Base-by-base conservation (phyloP, 2,888 invertebrate species). In the Noctua janthina region DNA sequence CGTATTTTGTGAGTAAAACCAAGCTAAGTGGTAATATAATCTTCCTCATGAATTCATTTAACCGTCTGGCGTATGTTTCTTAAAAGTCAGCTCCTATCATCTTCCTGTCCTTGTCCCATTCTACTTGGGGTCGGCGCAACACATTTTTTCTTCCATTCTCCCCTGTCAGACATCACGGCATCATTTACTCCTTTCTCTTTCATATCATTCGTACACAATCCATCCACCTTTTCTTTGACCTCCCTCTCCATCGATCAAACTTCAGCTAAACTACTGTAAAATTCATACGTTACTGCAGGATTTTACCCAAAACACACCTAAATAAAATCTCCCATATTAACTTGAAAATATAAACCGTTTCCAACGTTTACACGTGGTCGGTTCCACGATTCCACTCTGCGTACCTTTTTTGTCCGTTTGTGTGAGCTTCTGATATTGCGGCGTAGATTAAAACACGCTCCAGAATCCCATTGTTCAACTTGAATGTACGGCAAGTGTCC, bases 381-480 rank as follows among this genome's bases (percentile, higher is more conserved):
- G 74, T 74, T 68, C 68, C 85, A 79, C 74, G 79, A 70, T 74
- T 79, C 64, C 46, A 79, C n/a, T 70, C 56, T 20, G 54, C 46
- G 79, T 68, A 67, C 70, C 75, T 78, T 87, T 84, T 79, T 88
- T 78, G 72, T 72, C 39, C 51, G 72, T 78, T 76, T 81, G 81
- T 84, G 76, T 68, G 81, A 75, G 87, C 62, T 81, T 76, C 70
- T 78, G 76, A 86, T 83, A 76, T 80, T 81, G 88, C 67, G 76
- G 88, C 75, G 78, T 74, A 75, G 82, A 87, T 88, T 87, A 83
- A 86, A 87, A 83, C 68, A 74, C 68, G 88, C 76, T 86, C 68
- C 70, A 77, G 72, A 83, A 83, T 78, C 59, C 81, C 68, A 88
- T 87, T 87, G 88, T 87, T 88, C 72, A 78, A 83, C 76, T 86